A percentile compares a stretch with the other conserved stretches of the same genome.
Evolutionary conservation across 37 sponge, comb jelly and placozoan genomes (phyloP).

Genomic region (Agelas oroides): DNA sequence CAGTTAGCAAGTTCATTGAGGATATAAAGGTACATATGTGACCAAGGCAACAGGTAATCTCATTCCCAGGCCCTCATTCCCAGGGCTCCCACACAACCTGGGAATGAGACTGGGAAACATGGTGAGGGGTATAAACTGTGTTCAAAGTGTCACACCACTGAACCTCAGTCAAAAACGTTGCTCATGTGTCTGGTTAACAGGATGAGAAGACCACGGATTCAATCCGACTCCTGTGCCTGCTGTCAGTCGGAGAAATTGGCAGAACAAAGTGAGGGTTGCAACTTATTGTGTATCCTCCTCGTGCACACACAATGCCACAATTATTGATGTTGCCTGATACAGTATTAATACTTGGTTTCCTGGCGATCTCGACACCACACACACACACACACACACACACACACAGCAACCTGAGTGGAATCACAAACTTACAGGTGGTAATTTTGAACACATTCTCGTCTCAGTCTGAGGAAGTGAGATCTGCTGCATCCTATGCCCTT

Average conservation of each 20-base stretch:
- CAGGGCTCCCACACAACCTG: too few species aligned
- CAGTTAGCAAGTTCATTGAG: slow-evolving; percentile 70
- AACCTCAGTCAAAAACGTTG: too few species aligned
- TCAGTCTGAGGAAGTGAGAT: slow-evolving; percentile 93
- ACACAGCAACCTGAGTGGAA: slow-evolving; percentile 84
- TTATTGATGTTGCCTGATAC: too few species aligned
- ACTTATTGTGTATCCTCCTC: too few species aligned
- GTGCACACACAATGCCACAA: neutral
- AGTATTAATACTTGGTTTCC: too few species aligned
- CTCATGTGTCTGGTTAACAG: slow-evolving; percentile 30
- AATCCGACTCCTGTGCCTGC: slow-evolving; percentile 78
- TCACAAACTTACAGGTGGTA: slow-evolving; percentile 67
- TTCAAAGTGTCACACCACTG: too few species aligned
- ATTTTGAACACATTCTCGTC: slow-evolving; percentile 84
- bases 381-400: neutral
- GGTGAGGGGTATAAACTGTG: too few species aligned
- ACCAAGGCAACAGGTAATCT: neutral
- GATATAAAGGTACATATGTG: slow-evolving; percentile 74
- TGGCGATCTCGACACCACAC: too few species aligned
- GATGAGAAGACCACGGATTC: slow-evolving; percentile 64
- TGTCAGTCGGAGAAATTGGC: slow-evolving; percentile 96
- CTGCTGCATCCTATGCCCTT: slow-evolving; percentile 95
- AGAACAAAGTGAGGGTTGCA: slow-evolving; percentile 75
- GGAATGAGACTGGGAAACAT: too few species aligned
- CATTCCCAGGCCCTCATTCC: too few species aligned